Percentiles rank a stretch among this genome's conserved stretches.
These are phyloP conservation scores for Cyclophora punctaria DNA, from an alignment of 2,888 invertebrate genomes.

Conservation along the genomic window DNA sequence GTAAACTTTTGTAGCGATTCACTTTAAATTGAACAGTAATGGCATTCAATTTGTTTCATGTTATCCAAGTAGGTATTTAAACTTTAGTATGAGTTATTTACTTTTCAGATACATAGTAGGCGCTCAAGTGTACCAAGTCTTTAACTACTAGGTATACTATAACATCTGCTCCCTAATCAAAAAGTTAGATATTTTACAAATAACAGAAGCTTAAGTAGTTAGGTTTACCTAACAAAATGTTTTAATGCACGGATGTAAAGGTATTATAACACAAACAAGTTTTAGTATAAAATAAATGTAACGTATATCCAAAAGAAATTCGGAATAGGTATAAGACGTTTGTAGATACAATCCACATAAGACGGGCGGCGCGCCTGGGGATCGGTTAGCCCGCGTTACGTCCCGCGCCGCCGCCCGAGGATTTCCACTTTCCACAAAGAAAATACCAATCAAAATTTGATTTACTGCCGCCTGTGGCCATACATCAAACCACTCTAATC, in stretches of 20 bases:
- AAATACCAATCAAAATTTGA: constrained; percentile 75
- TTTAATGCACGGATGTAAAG: background rate
- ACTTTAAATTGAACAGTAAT: background rate
- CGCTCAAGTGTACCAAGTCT: no score
- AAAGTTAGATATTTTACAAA: no score
- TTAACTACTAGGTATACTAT: no score
- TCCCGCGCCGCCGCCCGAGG: constrained; percentile 55
- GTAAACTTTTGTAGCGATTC: constrained; percentile 38
- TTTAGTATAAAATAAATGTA: constrained; percentile 18
- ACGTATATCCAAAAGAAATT: constrained; percentile 47
- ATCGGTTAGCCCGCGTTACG: constrained; percentile 68
- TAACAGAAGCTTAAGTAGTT: no score
- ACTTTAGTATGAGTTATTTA: no score
- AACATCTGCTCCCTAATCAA: no score
- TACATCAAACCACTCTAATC: constrained; percentile 69
- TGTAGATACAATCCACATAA: constrained; percentile 47
- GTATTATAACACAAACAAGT: constrained; percentile 1
- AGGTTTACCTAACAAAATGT: no score
- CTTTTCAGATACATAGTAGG: no score
- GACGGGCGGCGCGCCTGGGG: constrained; percentile 54
- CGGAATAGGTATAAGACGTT: constrained; percentile 31
- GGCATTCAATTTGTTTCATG: no score
- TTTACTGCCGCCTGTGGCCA: constrained; percentile 72
- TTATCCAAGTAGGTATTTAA: no score
- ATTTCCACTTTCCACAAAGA: constrained; percentile 70